Conservation (phyloP, 1,140 invertebrate genomes). For the Papilio xuthus region DNA sequence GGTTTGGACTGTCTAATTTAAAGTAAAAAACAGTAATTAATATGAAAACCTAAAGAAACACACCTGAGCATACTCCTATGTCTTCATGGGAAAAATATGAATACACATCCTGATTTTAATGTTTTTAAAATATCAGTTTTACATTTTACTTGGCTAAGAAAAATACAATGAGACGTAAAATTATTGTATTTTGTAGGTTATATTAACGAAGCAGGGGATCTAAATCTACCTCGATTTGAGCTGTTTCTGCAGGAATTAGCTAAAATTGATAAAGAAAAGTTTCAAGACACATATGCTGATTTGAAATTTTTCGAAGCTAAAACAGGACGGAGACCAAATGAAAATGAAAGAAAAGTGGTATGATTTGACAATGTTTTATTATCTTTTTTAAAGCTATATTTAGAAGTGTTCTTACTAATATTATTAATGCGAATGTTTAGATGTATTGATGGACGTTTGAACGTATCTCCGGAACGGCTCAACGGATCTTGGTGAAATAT, state of each 20-base stretch:
- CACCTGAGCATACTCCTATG: too few relatives aligned
- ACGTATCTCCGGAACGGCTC: too few relatives aligned
- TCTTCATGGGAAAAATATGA: too few relatives aligned
- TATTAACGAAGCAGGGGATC: constrained; percentile 93
- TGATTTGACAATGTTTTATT: constrained; percentile 7
- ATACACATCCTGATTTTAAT: too few relatives aligned
- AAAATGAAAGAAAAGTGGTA: constrained; percentile 76
- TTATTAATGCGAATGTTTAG: too few relatives aligned
- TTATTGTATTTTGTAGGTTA: constrained; percentile 85
- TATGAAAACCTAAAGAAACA: too few relatives aligned
- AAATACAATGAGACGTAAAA: not conserved
- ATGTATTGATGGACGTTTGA: too few relatives aligned
- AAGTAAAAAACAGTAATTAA: too few relatives aligned
- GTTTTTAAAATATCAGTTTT: too few relatives aligned
- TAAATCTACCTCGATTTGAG: constrained; percentile 94
- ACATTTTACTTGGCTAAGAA: too few relatives aligned
- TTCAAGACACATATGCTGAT: constrained; percentile 92
- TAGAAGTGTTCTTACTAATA: not conserved
- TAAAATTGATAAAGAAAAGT: constrained; percentile 91
- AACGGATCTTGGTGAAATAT: too few relatives aligned
- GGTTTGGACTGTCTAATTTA: too few relatives aligned
- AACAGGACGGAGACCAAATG: constrained; percentile 81
- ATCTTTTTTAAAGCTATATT: not conserved
- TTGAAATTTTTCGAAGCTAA: constrained; percentile 93
- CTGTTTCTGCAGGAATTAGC: constrained; percentile 91